These are phyloP conservation scores for Azorinus chamasolen DNA, from an alignment of 2,888 invertebrate species.

Conservation along the genomic window DNA sequence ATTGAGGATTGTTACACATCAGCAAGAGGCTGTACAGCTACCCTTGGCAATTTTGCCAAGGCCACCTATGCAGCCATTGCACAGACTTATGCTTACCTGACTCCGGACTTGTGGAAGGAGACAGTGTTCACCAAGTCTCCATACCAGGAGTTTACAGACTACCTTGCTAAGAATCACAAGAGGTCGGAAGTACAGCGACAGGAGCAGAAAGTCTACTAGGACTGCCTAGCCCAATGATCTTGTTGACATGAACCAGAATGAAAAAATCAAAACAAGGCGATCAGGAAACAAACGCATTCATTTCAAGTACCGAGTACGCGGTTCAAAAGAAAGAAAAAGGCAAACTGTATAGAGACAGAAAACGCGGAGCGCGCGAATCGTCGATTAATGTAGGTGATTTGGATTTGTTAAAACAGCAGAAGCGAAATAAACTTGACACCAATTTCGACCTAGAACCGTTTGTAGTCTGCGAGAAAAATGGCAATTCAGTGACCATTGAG, in stretches of 20 bases:
- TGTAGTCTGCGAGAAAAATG: no score
- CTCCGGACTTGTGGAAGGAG: slow-evolving; percentile 99
- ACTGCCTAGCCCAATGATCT: not conserved
- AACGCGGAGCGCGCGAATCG: no score
- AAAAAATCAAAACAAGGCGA: no score
- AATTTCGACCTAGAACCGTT: no score
- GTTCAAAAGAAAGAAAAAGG: no score
- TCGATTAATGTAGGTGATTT: no score
- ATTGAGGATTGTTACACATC: slow-evolving; percentile 99
- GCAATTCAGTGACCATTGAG: no score
- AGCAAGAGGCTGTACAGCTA: slow-evolving; percentile 98
- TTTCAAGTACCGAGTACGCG: no score
- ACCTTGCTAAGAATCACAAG: slow-evolving; percentile 89
- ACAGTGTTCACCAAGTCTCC: slow-evolving; percentile 97
- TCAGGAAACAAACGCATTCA: no score
- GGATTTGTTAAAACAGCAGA: no score
- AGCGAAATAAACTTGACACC: no score
- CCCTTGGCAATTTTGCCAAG: slow-evolving; percentile 99
- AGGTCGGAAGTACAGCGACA: slow-evolving; percentile 78
- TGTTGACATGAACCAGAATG: not conserved
- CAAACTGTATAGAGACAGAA: no score
- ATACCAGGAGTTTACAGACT: slow-evolving; percentile 98
- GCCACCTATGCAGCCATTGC: slow-evolving; percentile 99
- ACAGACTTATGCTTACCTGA: slow-evolving; percentile 99
- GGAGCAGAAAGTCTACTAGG: slow-evolving; percentile 83